A percentile compares a stretch with the other conserved stretches of the same genome.
phyloP scores from a whole-genome alignment of 1,140 invertebrate species.

The Cotesia vestalis region DNA sequence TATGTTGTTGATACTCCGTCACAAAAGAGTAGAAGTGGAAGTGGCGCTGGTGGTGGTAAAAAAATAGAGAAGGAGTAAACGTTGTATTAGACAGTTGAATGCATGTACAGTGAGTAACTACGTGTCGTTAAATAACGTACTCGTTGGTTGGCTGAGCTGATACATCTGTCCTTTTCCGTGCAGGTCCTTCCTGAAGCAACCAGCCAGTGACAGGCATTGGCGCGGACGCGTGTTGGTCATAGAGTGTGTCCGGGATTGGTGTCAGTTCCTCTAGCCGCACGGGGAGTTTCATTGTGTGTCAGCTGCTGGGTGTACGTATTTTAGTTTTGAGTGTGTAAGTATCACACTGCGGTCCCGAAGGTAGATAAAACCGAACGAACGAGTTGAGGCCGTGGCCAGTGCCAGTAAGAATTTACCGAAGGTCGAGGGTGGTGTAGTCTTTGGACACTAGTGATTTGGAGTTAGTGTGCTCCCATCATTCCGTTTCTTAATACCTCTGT shows the following conservation, averaged over 20 bases:
- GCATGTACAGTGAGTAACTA: too few relatives aligned
- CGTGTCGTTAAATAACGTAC: too few relatives aligned
- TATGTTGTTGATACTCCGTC: too few relatives aligned
- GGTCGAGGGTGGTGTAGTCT: slow-evolving; percentile 35
- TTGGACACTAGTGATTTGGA: not conserved
- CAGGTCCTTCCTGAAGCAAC: too few relatives aligned
- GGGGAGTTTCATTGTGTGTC: slow-evolving; percentile 2
- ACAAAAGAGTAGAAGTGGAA: too few relatives aligned
- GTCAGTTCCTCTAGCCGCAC: slow-evolving; percentile 22
- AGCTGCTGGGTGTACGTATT: too few relatives aligned
- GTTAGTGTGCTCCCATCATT: not conserved
- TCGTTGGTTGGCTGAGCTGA: too few relatives aligned
- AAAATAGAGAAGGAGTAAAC: too few relatives aligned
- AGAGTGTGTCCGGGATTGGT: slow-evolving; percentile 16
- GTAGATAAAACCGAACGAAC: slow-evolving; percentile 23
- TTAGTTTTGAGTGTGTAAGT: not conserved
- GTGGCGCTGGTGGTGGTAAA: too few relatives aligned
- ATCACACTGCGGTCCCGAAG: slow-evolving; percentile 22
- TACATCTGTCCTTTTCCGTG: too few relatives aligned
- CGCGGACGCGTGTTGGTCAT: slow-evolving; percentile 10
- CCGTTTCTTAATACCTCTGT: not conserved
- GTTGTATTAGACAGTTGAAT: too few relatives aligned
- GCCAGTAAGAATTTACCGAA: slow-evolving; percentile 34
- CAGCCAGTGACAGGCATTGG: not conserved
- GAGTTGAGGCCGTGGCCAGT: slow-evolving; percentile 22